Conservation (phyloP, 2,888 invertebrate genomes). For the Nowickia ferox region DNA sequence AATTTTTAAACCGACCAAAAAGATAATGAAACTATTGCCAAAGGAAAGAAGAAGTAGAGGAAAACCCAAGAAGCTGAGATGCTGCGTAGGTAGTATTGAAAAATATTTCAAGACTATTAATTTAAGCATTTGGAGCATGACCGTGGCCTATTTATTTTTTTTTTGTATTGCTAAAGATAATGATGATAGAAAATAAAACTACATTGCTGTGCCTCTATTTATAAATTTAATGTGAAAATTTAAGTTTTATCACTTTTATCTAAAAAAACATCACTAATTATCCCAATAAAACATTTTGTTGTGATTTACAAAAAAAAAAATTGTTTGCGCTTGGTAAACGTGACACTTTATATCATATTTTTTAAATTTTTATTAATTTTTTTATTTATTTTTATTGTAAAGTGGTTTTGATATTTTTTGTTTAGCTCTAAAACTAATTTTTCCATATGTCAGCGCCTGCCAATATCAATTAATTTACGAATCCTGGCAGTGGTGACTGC, state of each 20-base stretch:
- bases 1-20: no score
- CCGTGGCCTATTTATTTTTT: no score
- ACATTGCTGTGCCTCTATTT: neutral
- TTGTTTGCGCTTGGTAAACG: neutral
- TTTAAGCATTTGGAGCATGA: no score
- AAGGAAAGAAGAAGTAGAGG: no score
- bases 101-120: no score
- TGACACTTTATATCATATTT: slow-evolving; percentile 15
- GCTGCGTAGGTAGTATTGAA: no score
- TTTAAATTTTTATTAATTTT: neutral
- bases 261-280: neutral
- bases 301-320: neutral
- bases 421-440: slow-evolving; percentile 28
- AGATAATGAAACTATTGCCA: no score
- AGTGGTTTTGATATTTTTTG: neutral
- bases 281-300: slow-evolving; percentile 23
- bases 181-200: neutral
- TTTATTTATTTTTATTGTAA: slow-evolving; percentile 17
- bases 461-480: slow-evolving; percentile 59
- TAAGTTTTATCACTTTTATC: slow-evolving; percentile 43
- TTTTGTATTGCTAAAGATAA: no score
- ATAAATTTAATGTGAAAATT: neutral
- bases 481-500: slow-evolving; percentile 13
- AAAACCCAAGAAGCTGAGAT: no score
- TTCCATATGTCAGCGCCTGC: slow-evolving; percentile 47